Base-by-base conservation (phyloP, 2,797 vertebrate genomes). In the Smutsia gigantea region DNA sequence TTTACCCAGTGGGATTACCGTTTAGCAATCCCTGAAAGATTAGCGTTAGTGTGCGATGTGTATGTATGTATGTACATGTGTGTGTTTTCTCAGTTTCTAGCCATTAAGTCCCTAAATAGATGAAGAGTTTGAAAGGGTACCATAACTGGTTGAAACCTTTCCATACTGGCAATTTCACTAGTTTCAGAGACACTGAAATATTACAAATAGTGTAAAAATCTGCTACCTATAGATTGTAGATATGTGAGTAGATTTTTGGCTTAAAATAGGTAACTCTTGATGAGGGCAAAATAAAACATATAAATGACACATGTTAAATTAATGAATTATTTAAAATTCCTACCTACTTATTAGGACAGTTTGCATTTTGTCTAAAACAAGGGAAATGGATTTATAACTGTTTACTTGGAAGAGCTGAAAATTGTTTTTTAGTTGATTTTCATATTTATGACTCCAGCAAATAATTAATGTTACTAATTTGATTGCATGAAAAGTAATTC, bases 381-480 rank as follows among this genome's bases (percentile, higher is more conserved):
- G 46, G 5, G 92, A 89, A 95, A 84, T 79, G 5, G 64, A 81
- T 93, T 71, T 85, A 17, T 68, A 94, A 68, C 31, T 51, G 4
- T 94, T 96, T 87, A 53, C 5, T 53, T 87, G 53, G 55, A 82
- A 96, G 95, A 84, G 39, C 68, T 72, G 61, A 93, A 94, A 84
- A 82, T 25, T 31, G 14, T 95, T 93, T 89, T 82, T 88, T 90
- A 68, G 34, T 77, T n/a, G n/a, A 72, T 98, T 97, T 97, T 72
- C 88, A 97, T 96, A 96, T 92, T 97, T 94, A 97, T 95, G 93
- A 94, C 69, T 74, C 49, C 49, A 66, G 77, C 71, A 97, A 97
- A 97, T 93, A 97, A 97, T 96, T 96, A 96, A 96, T 97, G 94
- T 95, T 98, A 98, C 98, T 98, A 98, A 98, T 98, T 98, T 97